These are phyloP conservation scores for Heliconius sara DNA, from an alignment of 2,888 invertebrate genomes.

Conservation along the genomic window DNA sequence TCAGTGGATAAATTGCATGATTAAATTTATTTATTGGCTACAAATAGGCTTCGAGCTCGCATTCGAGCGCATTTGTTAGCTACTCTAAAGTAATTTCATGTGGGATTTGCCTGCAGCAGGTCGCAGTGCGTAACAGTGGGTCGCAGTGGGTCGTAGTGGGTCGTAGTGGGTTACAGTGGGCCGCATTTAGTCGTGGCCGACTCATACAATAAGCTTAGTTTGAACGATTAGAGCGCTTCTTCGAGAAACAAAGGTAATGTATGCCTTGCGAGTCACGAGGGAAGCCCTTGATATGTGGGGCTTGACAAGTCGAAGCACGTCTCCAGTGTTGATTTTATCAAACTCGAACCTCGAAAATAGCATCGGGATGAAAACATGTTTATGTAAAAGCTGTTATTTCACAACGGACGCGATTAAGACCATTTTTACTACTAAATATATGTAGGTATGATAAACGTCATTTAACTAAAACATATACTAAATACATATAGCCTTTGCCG, in stretches of 20 bases:
- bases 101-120: background rate
- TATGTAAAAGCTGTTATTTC: background rate
- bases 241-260: background rate
- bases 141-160: background rate
- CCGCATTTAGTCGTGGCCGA: background rate
- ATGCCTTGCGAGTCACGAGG: background rate
- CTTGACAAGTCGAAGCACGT: background rate
- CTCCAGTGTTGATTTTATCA: background rate
- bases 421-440: background rate
- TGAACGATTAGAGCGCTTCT: slow-evolving; percentile 6
- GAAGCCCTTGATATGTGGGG: background rate
- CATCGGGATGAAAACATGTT: background rate
- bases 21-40: slow-evolving; percentile 39
- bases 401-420: background rate
- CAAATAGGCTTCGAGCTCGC: slow-evolving; percentile 23
- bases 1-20: slow-evolving; percentile 35
- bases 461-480: too few species aligned
- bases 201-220: background rate
- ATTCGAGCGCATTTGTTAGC: background rate
- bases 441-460: background rate
- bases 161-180: background rate
- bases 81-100: background rate
- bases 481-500: too few species aligned
- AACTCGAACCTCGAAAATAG: background rate
- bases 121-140: background rate